Evolutionary conservation across 1,140 invertebrate species (phyloP).

Genomic region (Hyposmocoma kahamanoa): DNA sequence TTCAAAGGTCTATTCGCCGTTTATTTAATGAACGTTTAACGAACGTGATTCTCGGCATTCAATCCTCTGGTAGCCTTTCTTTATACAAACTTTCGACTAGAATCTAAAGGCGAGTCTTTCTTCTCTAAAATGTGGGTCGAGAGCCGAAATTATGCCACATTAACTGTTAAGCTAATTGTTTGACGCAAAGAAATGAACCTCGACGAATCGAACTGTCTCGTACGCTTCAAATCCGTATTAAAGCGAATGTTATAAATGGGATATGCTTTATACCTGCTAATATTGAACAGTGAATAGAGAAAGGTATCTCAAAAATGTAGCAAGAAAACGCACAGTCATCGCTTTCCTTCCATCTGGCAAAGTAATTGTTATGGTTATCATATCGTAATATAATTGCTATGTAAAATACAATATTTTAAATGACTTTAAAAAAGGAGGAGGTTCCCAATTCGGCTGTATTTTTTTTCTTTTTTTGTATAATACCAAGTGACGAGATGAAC

Average conservation of each 20-base stretch:
- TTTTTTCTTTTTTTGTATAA: too few relatives aligned
- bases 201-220: slow-evolving; percentile 12
- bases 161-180: slow-evolving; percentile 14
- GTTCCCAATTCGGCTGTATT: too few relatives aligned
- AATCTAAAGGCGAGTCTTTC: slow-evolving; percentile 10
- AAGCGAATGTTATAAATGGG: slow-evolving; percentile 2
- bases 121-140: slow-evolving; percentile 11
- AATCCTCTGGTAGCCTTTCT: slow-evolving; percentile 9
- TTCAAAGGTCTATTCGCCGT: slow-evolving; percentile 1
- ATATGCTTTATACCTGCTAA: background rate
- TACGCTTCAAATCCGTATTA: background rate
- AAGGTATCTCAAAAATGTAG: background rate
- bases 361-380: too few relatives aligned
- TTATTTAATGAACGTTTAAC: slow-evolving; percentile 13
- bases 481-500: too few relatives aligned
- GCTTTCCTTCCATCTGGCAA: too few relatives aligned
- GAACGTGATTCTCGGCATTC: slow-evolving; percentile 9
- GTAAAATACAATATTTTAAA: too few relatives aligned
- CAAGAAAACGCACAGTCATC: background rate
- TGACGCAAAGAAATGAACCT: slow-evolving; percentile 8
- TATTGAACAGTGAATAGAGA: background rate
- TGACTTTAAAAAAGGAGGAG: too few relatives aligned
- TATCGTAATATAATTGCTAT: too few relatives aligned
- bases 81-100: slow-evolving; percentile 14
- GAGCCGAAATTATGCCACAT: slow-evolving; percentile 13